Evolutionary conservation across 2,888 invertebrate genomes (phyloP).

Genomic region (Lepidochitona cinerea): DNA sequence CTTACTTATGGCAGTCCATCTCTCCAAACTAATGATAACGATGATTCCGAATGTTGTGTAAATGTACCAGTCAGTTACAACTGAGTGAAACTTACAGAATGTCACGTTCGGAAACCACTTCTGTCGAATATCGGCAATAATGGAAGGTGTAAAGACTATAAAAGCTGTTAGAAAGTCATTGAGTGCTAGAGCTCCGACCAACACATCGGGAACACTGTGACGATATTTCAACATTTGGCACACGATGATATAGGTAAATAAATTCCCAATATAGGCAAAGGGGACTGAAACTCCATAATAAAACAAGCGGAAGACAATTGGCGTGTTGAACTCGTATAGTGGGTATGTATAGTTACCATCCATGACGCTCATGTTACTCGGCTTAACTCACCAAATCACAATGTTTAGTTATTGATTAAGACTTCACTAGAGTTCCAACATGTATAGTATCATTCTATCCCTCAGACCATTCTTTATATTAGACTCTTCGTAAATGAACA

Average conservation of each 20-base stretch:
- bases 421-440: no score
- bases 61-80: constrained; percentile 29
- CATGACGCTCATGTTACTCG: no score
- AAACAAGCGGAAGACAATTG: constrained; percentile 11
- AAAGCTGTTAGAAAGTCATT: constrained; percentile 27
- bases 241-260: constrained; percentile 29
- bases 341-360: neutral
- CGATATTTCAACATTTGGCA: constrained; percentile 23
- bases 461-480: no score
- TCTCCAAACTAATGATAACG: constrained; percentile 29
- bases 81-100: constrained; percentile 26
- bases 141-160: constrained; percentile 25
- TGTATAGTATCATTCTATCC: no score
- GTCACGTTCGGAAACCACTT: constrained; percentile 12
- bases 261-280: constrained; percentile 25
- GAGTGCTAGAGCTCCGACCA: constrained; percentile 28
- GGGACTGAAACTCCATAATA: constrained; percentile 18
- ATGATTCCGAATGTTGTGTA: constrained; percentile 33
- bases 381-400: no score
- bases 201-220: constrained; percentile 24
- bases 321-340: neutral
- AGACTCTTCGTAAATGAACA: no score
- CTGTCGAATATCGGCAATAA: constrained; percentile 23
- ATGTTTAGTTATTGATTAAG: no score
- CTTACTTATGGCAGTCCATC: constrained; percentile 27